These are phyloP conservation scores for Edolisoma coerulescens DNA, from an alignment of 2,113 vertebrate species.

Conservation along the genomic window DNA sequence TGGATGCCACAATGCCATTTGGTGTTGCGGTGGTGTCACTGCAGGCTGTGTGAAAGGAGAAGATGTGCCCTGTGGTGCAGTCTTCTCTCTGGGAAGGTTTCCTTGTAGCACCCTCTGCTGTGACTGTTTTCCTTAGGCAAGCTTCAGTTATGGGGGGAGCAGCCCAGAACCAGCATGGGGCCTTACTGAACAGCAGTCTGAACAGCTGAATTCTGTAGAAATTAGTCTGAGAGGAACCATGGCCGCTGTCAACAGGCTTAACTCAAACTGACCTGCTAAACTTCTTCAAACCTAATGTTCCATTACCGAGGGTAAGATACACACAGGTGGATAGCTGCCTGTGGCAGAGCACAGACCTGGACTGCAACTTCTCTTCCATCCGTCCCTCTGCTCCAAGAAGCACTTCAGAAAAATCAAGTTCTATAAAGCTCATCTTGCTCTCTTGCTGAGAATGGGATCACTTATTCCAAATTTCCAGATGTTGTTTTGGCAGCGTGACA, in stretches of 20 bases:
- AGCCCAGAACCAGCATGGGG: background rate
- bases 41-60: background rate
- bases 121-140: background rate
- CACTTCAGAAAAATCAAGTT: background rate
- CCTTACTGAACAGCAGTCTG: background rate
- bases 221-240: background rate
- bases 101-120: background rate
- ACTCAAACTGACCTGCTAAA: background rate
- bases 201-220: background rate
- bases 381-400: background rate
- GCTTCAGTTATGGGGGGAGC: accelerated
- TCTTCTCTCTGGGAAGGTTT: background rate
- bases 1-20: background rate
- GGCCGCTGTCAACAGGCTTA: background rate
- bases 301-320: background rate
- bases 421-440: background rate
- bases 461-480: background rate
- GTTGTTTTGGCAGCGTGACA: background rate
- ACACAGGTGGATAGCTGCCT: background rate
- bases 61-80: accelerated
- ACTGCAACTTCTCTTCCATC: background rate
- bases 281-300: background rate
- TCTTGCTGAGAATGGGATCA: background rate
- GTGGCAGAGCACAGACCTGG: background rate
- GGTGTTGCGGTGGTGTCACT: background rate